These are phyloP conservation scores for Aproaerema taeniolella DNA, from an alignment of 2,888 invertebrate species.

Conservation along the genomic window DNA sequence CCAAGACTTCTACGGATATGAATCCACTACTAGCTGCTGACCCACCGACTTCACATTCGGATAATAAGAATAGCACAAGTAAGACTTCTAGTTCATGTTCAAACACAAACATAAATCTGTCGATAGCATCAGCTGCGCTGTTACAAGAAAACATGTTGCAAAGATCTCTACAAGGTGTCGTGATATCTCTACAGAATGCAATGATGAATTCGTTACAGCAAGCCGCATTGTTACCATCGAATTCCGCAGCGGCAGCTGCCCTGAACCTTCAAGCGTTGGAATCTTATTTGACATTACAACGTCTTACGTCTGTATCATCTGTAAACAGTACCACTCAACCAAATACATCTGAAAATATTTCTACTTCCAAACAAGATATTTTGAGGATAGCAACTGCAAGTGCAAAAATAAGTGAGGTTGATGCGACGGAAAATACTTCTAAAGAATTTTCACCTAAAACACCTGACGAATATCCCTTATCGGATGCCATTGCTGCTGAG, in stretches of 20 bases:
- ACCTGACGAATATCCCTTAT: conserved; percentile 67
- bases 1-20: conserved; percentile 56
- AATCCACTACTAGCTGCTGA: conserved; percentile 53
- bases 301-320: conserved; percentile 84
- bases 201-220: conserved; percentile 91
- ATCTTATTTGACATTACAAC: conserved; percentile 89
- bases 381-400: conserved; percentile 79
- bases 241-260: conserved; percentile 90
- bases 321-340: conserved; percentile 54
- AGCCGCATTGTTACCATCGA: conserved; percentile 88
- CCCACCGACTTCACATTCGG: conserved; percentile 51
- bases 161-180: conserved; percentile 87
- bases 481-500: conserved; percentile 75
- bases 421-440: conserved; percentile 48
- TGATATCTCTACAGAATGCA: conserved; percentile 88
- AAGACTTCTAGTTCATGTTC: conserved; percentile 59
- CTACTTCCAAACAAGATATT: conserved; percentile 81
- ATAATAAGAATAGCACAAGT: conserved; percentile 59
- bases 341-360: conserved; percentile 45
- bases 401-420: conserved; percentile 69
- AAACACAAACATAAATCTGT: conserved; percentile 60
- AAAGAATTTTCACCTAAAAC: conserved; percentile 66
- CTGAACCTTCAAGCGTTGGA: conserved; percentile 91
- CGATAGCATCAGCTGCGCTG: conserved; percentile 78
- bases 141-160: conserved; percentile 82